Base-by-base conservation (phyloP, 2,888 invertebrate species). In the Liopterus haemorrhoidalis region DNA sequence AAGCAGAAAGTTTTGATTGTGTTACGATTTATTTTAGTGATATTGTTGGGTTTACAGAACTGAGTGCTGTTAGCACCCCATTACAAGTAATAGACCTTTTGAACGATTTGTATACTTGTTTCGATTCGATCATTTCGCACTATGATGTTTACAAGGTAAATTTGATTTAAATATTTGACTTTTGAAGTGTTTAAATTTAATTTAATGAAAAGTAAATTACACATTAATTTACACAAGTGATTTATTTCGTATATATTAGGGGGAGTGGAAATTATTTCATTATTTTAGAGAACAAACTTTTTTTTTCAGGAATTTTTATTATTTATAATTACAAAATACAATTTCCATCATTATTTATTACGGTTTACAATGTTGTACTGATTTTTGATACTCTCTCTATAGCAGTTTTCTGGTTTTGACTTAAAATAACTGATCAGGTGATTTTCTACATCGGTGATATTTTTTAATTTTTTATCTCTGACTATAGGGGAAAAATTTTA, bases 1-100 rank as follows among this genome's bases (percentile, higher is more conserved):
- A 83, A 58, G 86, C 89, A 0, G 88, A 89, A 65, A 82, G 79
- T 52, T 89, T 82, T 59, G 84, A 85, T 52, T 82, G 81, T 50
- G 89, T 89, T 4, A 88, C 88, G 0, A 82, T 89, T 50, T 82
- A 86, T 61, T 89, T 89, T 61, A 87, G 87, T 56, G 88, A 89
- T 58, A 83, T 89, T 50, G 87, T 88, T 1, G 88, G 87, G 1
- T 89, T 89, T 59, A 89, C 88, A 0, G 79, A 80, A 50, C 68
- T 89, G 15, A 87, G 86, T 2, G 86, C 87, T 0, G 76, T 76
- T 18, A 83, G 85, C 58, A 85, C 86, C 0, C 88, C 89, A 0
- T 74, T 88, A 64, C 80, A 84, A 82, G 85, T 92, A 2, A 88
- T 92, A 31, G 85, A 87, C 62, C 77, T 92, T 54, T 70, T 92